Conservation (phyloP, 30 jellyfish, hydroid and myxozoan genomes). For the Aurelia aurita region DNA sequence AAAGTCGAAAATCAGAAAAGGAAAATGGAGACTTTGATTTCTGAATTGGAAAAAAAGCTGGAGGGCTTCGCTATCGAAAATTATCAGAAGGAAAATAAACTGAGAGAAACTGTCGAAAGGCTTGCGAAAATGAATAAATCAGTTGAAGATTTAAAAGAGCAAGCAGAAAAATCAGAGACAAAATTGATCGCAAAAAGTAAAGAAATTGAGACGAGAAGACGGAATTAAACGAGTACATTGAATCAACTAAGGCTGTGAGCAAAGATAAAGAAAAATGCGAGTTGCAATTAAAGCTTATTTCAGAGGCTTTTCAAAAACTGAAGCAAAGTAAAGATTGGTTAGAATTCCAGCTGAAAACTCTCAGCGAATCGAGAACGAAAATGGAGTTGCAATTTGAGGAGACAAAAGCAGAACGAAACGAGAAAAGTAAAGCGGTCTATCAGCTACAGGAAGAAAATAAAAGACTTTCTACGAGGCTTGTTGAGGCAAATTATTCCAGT, state of each 20-base stretch:
- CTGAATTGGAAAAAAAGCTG: constrained; percentile 27
- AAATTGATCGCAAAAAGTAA: constrained; percentile 2
- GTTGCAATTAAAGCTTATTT: constrained; percentile 30
- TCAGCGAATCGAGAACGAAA: constrained; percentile 64
- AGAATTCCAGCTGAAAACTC: constrained; percentile 58
- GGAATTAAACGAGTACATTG: constrained; percentile 4
- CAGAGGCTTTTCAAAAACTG: constrained; percentile 64
- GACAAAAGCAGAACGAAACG: constrained; percentile 20
- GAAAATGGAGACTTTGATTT: constrained; percentile 26
- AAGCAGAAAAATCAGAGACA: constrained; percentile 11
- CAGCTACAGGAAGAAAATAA: constrained; percentile 43
- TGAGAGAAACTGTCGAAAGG: constrained; percentile 33
- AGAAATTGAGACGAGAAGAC: constrained; percentile 25
- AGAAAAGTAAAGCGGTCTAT: constrained; percentile 3
- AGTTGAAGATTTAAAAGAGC: constrained; percentile 2
- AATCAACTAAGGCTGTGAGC: background rate
- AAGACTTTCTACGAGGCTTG: constrained; percentile 19
- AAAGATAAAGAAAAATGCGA: constrained; percentile 38
- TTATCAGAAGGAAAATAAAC: background rate
- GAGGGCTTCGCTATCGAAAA: constrained; percentile 11
- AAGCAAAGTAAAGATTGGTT: constrained; percentile 64
- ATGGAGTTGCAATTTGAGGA: constrained; percentile 66
- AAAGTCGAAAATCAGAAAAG: background rate
- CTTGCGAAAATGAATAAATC: background rate
- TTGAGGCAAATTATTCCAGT: constrained; percentile 26